Evolutionary conservation across 2,113 vertebrate species (phyloP).

Genomic region (Salvator merianae): DNA sequence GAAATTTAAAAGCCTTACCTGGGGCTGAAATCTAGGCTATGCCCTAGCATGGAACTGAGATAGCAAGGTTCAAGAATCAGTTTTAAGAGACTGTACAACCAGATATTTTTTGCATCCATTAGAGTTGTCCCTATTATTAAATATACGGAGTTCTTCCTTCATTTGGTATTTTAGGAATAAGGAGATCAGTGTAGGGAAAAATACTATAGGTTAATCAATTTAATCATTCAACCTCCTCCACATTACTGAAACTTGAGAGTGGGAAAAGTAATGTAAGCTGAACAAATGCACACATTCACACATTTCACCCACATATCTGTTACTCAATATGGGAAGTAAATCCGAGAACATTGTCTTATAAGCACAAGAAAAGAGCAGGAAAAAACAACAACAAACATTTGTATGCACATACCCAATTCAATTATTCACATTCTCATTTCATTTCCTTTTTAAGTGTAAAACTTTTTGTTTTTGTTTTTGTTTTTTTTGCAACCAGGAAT

Average conservation of each 20-base stretch:
- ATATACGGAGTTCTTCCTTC: not conserved
- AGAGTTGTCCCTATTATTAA: not conserved
- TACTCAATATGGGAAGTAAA: constrained; percentile 19
- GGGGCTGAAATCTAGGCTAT: too few relatives aligned
- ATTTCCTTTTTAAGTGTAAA: too few relatives aligned
- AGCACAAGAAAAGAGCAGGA: constrained; percentile 5
- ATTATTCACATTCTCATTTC: not conserved
- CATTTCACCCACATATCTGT: constrained; percentile 13
- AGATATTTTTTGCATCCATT: not conserved
- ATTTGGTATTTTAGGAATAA: not conserved
- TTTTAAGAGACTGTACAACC: not conserved
- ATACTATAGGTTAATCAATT: not conserved
- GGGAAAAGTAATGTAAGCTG: not conserved
- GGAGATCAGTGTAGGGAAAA: not conserved
- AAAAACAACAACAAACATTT: too few relatives aligned
- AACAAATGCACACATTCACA: constrained; percentile 17
- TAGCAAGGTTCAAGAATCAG: not conserved
- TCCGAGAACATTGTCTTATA: constrained; percentile 11
- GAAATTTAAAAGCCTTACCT: too few relatives aligned
- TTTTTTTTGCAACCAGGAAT: not conserved
- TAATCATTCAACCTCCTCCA: constrained; percentile 5
- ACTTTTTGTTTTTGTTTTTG: not conserved
- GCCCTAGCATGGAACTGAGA: not conserved
- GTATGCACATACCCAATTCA: not conserved
- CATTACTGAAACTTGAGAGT: not conserved